Base-by-base conservation (phyloP, 2,888 invertebrate genomes). In the Psylliodes chrysocephalus region DNA sequence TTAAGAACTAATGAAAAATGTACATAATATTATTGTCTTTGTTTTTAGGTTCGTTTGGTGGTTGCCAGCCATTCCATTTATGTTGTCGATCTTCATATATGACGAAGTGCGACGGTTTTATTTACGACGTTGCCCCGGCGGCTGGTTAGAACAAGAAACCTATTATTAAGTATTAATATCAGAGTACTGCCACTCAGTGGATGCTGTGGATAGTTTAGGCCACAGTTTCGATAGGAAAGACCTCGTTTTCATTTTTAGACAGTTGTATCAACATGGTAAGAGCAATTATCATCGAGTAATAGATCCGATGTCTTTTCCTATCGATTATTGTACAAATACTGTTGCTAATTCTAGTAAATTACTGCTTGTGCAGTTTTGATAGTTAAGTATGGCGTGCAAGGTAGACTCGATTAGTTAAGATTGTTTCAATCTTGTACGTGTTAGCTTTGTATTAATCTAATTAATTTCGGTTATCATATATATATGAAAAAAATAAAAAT, bases 91-190 rank as follows among this genome's bases (percentile, higher is more conserved):
- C 88, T 98, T 98, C 89, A 91, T 98, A 84, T 98, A 98, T 87
- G 98, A 98, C 86, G 98, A 98, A 88, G 91, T 92, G 83, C 91
- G 98, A 85, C 93, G 97, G 85, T 96, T 94, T 89, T 95, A 97
- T 86, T 89, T 98, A 83, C 92, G 98, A 86, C 93, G 96, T 86
- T 94, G 95, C 86, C 98, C 98, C 73, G 98, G 98, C 81, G 97
- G 98, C 82, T 98, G 96, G 96, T 90, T 98, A 82, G 98, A 98
- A 86, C 92, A 94, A 86, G 98, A 98, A 89, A 98, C 98, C 84
- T 98, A 98, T 88, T 98, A 98, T 88, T 95, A 94, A 88, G 77
- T 55, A 57, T 54, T 64, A 62, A 59, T 64, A 64, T 77, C 75
- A 77, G 73, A 71, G 73, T 74, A 77, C 78, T 78, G 78, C 77